A percentile compares a stretch with the other conserved stretches of the same genome.
Evolutionary conservation across 2,113 vertebrate genomes (phyloP).

Genomic region (Acanthochromis polyacanthus): DNA sequence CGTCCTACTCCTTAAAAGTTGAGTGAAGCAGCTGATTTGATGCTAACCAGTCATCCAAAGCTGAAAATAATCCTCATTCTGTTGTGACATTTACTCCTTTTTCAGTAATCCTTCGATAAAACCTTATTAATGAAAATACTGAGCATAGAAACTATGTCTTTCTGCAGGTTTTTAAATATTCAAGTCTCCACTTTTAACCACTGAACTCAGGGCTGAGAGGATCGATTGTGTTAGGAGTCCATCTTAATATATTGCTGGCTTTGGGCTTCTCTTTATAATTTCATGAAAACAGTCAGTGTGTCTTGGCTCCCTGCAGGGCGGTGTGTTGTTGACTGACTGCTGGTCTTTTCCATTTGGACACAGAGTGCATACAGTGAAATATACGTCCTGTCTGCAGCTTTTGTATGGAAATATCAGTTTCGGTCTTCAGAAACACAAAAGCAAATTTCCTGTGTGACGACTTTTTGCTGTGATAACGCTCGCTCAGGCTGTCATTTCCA

Average conservation of each 20-base stretch:
- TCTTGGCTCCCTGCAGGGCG: background rate
- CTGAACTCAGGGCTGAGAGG: too few relatives aligned
- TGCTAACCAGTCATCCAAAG: too few relatives aligned
- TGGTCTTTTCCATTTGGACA: background rate
- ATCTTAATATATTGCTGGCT: background rate
- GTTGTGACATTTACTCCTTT: background rate
- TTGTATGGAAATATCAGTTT: conserved; percentile 21
- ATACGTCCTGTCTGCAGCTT: conserved; percentile 3
- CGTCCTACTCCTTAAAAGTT: too few relatives aligned
- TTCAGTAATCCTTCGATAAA: background rate
- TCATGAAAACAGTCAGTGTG: background rate
- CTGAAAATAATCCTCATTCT: too few relatives aligned
- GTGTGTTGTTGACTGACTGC: background rate
- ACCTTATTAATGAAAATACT: too few relatives aligned
- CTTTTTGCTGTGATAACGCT: conserved; percentile 15
- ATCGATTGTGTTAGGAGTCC: too few relatives aligned
- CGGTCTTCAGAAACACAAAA: conserved; percentile 17
- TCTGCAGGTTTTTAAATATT: too few relatives aligned
- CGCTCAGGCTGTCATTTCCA: conserved; percentile 5
- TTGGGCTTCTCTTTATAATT: background rate
- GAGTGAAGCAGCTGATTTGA: too few relatives aligned
- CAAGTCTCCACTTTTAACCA: too few relatives aligned
- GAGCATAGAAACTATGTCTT: too few relatives aligned
- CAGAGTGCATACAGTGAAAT: background rate
- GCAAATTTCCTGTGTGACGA: conserved; percentile 47